Base-by-base conservation (phyloP, 2,888 invertebrate genomes). In the Orchesellides sinensis region DNA sequence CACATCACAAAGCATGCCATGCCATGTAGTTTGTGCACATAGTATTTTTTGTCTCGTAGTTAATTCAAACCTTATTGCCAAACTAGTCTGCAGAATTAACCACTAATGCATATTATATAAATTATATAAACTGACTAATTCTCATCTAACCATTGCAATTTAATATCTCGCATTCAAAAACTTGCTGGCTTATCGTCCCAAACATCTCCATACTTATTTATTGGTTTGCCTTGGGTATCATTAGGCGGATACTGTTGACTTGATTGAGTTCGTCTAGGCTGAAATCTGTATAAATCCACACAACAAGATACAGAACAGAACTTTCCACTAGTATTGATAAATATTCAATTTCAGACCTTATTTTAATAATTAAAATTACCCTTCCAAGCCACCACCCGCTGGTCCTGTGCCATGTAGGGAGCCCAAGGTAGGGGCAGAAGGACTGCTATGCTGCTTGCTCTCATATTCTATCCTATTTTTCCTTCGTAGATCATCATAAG, bases 401-500 rank as follows among this genome's bases (percentile, higher is more conserved):
- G 12, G 47, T 17, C 3, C 2, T 19, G 66, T n/a, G 25, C 23
- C 35, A 12, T 35, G 19, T 14, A 23, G 5, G 23, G 29, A 17
- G 19, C 14, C 69, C 19, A 27, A 25, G 45, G 59, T 54, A 12
- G 68, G 45, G 49, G 69, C 32, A 19, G 54, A 12, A 10, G 61
- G n/a, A 27, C 66, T 35, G 32, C 52, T 66, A 70, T 84, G 72
- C 54, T 86, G 83, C 83, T 92, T 91, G 87, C 90, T 91, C 73
- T 92, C 88, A 89, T 92, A 93, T 32, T 94, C 93, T 47, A 93
- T 93, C 63, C 95, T 91, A 90, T 96, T 95, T 89, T 91, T 92
- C 66, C 92, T 92, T 21, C 95, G 92, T 81, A 95, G 90, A 87
- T 95, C 95, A 45, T 95, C 95, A 89, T 95, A 95, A 0, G 93